phyloP scores from a whole-genome alignment of 2,888 invertebrate genomes.

The Acanthosepion lycidas region DNA sequence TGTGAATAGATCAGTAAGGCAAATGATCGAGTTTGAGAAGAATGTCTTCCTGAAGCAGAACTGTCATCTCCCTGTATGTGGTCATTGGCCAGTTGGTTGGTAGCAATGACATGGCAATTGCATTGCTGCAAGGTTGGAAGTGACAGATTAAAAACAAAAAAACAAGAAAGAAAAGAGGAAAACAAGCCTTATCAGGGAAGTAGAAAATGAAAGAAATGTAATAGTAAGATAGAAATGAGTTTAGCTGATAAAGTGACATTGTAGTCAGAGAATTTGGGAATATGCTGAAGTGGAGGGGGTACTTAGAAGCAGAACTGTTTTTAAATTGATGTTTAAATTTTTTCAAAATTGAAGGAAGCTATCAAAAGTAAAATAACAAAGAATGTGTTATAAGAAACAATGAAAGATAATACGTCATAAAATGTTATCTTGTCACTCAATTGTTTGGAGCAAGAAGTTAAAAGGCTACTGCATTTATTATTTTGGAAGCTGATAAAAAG shows the following conservation, averaged over 20 bases:
- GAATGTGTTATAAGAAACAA: no score
- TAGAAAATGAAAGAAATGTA: not conserved
- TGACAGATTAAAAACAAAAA: not conserved
- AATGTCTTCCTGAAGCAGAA: not conserved
- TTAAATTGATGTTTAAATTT: not conserved
- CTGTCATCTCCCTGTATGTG: constrained; percentile 1
- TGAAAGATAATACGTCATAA: no score
- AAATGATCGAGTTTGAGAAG: not conserved
- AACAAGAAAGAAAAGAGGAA: not conserved
- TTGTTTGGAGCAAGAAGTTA: no score
- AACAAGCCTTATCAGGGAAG: constrained; percentile 20
- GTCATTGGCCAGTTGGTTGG: constrained; percentile 21
- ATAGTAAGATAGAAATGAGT: not conserved
- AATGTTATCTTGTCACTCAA: no score
- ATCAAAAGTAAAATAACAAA: not conserved
- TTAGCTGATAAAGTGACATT: not conserved
- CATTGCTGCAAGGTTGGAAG: not conserved
- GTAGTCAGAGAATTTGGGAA: not conserved
- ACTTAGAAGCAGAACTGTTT: not conserved
- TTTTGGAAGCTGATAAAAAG: no score
- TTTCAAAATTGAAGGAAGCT: not conserved
- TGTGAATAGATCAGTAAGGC: not conserved
- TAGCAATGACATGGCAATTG: not conserved
- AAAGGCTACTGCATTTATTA: no score
- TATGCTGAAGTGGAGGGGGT: not conserved